Evolutionary conservation across 2,888 invertebrate species (phyloP), one percentile per base, ranked within the genome.

Genomic region (Yponomeuta evonymella): DNA sequence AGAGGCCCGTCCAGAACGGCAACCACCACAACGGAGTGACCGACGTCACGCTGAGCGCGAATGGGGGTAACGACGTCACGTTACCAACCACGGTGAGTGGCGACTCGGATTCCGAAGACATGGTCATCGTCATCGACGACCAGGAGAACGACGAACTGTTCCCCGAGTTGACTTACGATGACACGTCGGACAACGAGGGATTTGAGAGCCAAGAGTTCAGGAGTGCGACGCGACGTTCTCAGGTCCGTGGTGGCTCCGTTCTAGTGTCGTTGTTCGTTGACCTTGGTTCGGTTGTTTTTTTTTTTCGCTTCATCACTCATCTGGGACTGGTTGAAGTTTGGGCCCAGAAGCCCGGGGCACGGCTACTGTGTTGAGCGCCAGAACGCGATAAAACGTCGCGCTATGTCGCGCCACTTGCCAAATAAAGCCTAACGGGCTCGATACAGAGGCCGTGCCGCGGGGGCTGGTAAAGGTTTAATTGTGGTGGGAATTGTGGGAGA

Each of bases 141-240:
- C 79, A 81, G 29, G 75, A 75, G 65, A 73, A 76, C 62, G 92
- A 91, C 78, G 91, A 91, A 73, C 76, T 87, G 82, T 92, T 89
- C 83, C 92, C 93, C 68, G 93, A 93, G 78, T 83, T 93, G 73
- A 81, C 89, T 62, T 93, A 93, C 75, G 92, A 72, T 15, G 92
- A 91, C 70, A 83, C 80, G 43, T 89, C 89, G 1, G 90, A 90
- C 73, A 81, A 79, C 51, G 89, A 88, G 74, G 77, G 78, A 73
- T 85, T 83, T 73, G 88, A 88, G 75, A 81, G 82, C 72, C 79
- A 78, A 67, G 79, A 79, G 70, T 83, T 84, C 72, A 77, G 91
- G 68, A 91, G 91, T 75, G 76, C 82, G 73, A 92, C 92, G 6
- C 80, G 92, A 74, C 80, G 92, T 73, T 88, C 88, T 76, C 92